A percentile compares a stretch with the other conserved stretches of the same genome.
Conservation (phyloP, 1,140 invertebrate species). For the Lepidurus apus region DNA sequence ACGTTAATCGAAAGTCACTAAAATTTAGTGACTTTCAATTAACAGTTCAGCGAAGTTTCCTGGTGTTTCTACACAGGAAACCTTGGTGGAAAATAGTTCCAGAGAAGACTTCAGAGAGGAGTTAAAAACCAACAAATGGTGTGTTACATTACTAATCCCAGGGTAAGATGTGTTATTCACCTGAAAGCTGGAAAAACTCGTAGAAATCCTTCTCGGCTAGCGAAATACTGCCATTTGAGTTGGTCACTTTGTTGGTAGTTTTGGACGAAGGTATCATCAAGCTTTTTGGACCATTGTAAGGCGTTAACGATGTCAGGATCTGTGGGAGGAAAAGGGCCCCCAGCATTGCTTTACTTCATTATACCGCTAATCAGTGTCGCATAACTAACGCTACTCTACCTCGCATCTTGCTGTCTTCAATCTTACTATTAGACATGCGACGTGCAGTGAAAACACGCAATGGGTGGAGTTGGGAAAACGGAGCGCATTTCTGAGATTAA, state of each 20-base stretch:
- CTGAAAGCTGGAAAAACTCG: slow-evolving; percentile 48
- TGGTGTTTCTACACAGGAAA: not conserved
- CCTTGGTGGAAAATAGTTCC: not conserved
- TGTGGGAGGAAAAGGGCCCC: slow-evolving; percentile 31
- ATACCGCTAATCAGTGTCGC: not conserved
- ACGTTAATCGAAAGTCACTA: too few species aligned
- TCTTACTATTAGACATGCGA: not conserved
- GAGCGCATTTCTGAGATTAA: not conserved
- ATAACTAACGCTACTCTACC: slow-evolving; percentile 1
- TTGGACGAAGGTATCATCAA: slow-evolving; percentile 47
- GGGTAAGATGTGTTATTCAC: slow-evolving; percentile 31
- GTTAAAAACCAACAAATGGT: not conserved
- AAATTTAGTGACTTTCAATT: too few species aligned
- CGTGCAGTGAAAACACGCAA: not conserved
- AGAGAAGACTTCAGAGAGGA: not conserved
- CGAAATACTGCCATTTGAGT: slow-evolving; percentile 53
- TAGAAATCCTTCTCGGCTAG: slow-evolving; percentile 50
- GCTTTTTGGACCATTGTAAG: slow-evolving; percentile 46
- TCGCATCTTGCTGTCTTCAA: not conserved
- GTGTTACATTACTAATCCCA: not conserved
- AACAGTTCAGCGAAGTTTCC: too few species aligned
- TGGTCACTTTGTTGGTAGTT: slow-evolving; percentile 45
- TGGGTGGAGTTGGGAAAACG: not conserved
- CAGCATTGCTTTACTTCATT: not conserved
- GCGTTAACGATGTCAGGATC: slow-evolving; percentile 47